Conservation (phyloP, 2,888 invertebrate species). For the Caenorhabditis sp. region DNA sequence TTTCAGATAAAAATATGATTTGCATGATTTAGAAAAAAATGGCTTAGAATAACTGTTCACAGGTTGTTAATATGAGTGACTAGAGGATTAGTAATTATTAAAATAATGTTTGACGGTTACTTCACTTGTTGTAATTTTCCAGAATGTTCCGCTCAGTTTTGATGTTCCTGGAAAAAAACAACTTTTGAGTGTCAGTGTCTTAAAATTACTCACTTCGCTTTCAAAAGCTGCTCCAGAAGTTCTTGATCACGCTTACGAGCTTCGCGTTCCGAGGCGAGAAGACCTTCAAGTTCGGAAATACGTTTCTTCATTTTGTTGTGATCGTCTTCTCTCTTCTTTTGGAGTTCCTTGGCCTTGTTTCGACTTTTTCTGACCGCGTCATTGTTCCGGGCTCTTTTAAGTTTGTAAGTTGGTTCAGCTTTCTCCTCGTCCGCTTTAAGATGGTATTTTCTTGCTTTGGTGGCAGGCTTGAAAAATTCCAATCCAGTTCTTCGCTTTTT, state of each 20-base stretch:
- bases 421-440: constrained; percentile 67
- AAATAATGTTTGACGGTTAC: background rate
- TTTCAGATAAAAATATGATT: constrained; percentile 2
- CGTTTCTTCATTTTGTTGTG: constrained; percentile 45
- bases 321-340: constrained; percentile 56
- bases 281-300: constrained; percentile 45
- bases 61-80: background rate
- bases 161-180: background rate
- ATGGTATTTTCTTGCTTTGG: constrained; percentile 65
- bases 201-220: constrained; percentile 19
- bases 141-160: constrained; percentile 1
- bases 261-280: constrained; percentile 36
- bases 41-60: background rate
- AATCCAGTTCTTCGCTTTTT: constrained; percentile 27
- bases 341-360: constrained; percentile 67
- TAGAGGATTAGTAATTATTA: constrained; percentile 6
- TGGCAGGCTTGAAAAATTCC: constrained; percentile 53
- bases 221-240: constrained; percentile 33
- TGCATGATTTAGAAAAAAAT: background rate
- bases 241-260: constrained; percentile 34
- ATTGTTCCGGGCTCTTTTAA: constrained; percentile 71
- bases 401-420: constrained; percentile 63
- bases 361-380: constrained; percentile 72
- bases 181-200: background rate
- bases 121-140: constrained; percentile 17